These are phyloP conservation scores for Characodon lateralis DNA, from an alignment of 2,797 vertebrate species.

Conservation along the genomic window DNA sequence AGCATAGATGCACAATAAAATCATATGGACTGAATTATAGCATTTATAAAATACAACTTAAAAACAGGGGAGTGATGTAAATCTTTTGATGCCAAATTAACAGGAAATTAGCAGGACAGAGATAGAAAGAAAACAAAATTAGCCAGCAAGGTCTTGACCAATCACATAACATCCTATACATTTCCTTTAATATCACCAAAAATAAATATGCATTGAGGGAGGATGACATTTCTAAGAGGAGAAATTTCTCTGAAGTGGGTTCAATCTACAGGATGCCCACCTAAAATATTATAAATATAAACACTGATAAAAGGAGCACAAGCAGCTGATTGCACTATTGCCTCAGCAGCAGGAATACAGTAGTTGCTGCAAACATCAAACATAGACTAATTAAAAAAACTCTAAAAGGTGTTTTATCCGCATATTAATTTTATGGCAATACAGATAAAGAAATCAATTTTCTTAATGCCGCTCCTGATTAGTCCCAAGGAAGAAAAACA, in stretches of 20 bases:
- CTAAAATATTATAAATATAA: conserved; percentile 1
- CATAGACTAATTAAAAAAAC: conserved; percentile 3
- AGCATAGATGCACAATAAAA: not conserved
- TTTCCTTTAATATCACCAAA: not conserved
- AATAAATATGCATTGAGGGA: not conserved
- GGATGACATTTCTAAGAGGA: not conserved
- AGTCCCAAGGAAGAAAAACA: conserved; percentile 2
- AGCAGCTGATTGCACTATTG: not conserved
- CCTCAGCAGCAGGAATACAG: not conserved
- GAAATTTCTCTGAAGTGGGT: not conserved
- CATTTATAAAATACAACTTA: not conserved
- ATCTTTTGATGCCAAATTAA: not conserved
- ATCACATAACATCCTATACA: not conserved
- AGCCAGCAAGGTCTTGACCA: conserved; percentile 2
- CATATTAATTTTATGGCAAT: not conserved
- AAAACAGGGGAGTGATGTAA: not conserved
- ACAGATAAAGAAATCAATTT: not conserved
- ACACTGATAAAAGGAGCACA: not conserved
- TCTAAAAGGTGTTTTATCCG: not conserved
- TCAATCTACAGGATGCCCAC: not conserved
- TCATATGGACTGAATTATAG: not conserved
- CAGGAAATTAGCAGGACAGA: not conserved
- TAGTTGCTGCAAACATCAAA: not conserved
- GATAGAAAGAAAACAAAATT: not conserved
- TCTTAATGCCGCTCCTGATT: not conserved